phyloP scores from a whole-genome alignment of 2,888 invertebrate genomes.

The Leptinotarsa juncta region DNA sequence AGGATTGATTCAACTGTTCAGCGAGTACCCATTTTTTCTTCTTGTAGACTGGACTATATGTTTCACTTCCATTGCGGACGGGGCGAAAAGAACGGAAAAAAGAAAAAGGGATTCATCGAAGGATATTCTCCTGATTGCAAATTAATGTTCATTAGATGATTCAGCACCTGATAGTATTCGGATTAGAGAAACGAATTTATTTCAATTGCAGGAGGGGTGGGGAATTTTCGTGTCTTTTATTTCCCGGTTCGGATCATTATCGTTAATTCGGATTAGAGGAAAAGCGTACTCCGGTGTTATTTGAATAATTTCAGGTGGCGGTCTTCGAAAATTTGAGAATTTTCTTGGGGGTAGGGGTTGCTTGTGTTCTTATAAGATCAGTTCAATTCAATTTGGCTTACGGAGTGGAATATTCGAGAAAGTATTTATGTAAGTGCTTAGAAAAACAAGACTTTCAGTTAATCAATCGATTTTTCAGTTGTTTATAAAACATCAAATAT shows the following conservation, averaged over 20 bases:
- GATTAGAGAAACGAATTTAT: conserved; percentile 35
- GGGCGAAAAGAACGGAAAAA: conserved; percentile 29
- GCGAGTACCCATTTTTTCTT: too few species aligned
- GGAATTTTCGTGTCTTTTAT: conserved; percentile 35
- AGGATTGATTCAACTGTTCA: too few species aligned
- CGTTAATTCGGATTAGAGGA: conserved; percentile 36
- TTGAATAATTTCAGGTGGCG: conserved; percentile 32
- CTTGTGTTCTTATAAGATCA: background rate
- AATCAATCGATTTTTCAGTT: too few species aligned
- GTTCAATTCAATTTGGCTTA: background rate
- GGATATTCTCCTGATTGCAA: conserved; percentile 38
- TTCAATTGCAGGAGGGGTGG: conserved; percentile 31
- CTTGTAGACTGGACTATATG: conserved; percentile 11
- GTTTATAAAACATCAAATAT: too few species aligned
- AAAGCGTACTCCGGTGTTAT: conserved; percentile 12
- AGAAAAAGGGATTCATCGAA: conserved; percentile 33
- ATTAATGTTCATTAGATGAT: conserved; percentile 43
- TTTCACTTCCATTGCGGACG: conserved; percentile 36
- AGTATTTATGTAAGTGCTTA: background rate
- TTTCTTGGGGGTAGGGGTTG: background rate
- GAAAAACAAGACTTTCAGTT: too few species aligned
- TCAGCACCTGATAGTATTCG: conserved; percentile 41
- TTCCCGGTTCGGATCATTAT: conserved; percentile 31
- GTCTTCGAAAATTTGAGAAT: conserved; percentile 11
- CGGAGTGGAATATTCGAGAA: background rate